Evolutionary conservation across 2,888 invertebrate genomes (phyloP), one percentile per base, ranked within the genome.

Genomic region (Xanthorhoe spadicearia): DNA sequence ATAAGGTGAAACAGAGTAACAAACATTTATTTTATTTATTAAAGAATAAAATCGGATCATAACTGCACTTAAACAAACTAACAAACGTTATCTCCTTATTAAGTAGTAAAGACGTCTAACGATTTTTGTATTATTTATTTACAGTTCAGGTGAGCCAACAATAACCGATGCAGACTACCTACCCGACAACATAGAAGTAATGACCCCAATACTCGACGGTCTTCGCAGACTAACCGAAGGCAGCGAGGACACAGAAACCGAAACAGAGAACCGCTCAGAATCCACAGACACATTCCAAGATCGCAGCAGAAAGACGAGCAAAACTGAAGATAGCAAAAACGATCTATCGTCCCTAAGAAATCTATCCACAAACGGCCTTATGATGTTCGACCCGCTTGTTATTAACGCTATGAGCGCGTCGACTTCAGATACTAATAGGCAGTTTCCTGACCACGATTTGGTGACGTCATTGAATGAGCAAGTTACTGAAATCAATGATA

Each of bases 401-500:
- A 90, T 92, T 48, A 91, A 92, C 72, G 92, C 91, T 0, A 85
- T 77, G 17, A 74, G 87, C 0, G 85, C 89, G 0, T 86, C 90
- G 0, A 85, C 87, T 0, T 84, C 88, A 0, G 83, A 84, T 0
- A 82, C 86, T 15, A 85, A 86, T 48, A 75, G 93, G 70, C 88
- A 88, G 28, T 70, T 93, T 17, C 93, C 93, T 0, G 92, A 93
- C 57, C 86, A 90, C 18, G 90, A 90, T 68, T 71, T 93, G 19
- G 93, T 93, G 61, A 92, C 93, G 59, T 92, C 93, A 70, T 80
- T 93, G 10, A 92, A 92, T 70, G 93, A 93, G 68, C 93, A 93
- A 77, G 93, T 93, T 35, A 89, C 92, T 0, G 93, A 93, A 77
- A 93, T 93, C 59, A 92, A 90, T 5, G 93, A 93, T 71, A 82